Percentiles rank a stretch among this genome's conserved stretches.
These are phyloP conservation scores for Paratrypauchen microcephalus DNA, from an alignment of 2,797 vertebrate genomes.

Conservation along the genomic window DNA sequence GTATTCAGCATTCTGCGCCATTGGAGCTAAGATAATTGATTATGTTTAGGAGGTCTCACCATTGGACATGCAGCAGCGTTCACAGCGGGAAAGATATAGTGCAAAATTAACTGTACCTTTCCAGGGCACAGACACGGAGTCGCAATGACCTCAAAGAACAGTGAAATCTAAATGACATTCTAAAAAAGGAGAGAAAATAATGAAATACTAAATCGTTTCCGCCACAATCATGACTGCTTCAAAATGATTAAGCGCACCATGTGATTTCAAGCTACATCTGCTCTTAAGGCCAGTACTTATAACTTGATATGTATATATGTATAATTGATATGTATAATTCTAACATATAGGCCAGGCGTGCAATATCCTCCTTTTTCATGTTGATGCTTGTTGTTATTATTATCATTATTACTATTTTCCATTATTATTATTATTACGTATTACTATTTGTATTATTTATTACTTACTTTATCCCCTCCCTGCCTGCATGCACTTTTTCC, in stretches of 20 bases:
- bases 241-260: conserved; percentile 23
- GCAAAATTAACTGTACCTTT: conserved; percentile 81
- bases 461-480: too few species aligned
- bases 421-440: too few species aligned
- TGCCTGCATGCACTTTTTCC: too few species aligned
- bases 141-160: conserved; percentile 72
- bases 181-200: conserved; percentile 28
- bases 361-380: too few species aligned
- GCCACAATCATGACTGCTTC: conserved; percentile 36
- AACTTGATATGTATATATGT: too few species aligned
- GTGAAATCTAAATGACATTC: conserved; percentile 66
- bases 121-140: conserved; percentile 63
- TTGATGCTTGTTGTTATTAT: too few species aligned
- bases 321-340: too few species aligned
- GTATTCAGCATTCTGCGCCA: conserved; percentile 74
- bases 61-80: conserved; percentile 64
- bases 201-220: conserved; percentile 46
- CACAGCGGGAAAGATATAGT: conserved; percentile 71
- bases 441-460: too few species aligned
- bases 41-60: conserved; percentile 73
- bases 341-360: too few species aligned
- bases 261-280: conserved; percentile 25
- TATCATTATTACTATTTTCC: too few species aligned
- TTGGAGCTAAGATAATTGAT: conserved; percentile 80
- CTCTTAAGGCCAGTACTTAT: conserved; percentile 14